These are phyloP conservation scores for Gobiocypris rarus DNA, from an alignment of 2,113 vertebrate genomes.

Conservation along the genomic window DNA sequence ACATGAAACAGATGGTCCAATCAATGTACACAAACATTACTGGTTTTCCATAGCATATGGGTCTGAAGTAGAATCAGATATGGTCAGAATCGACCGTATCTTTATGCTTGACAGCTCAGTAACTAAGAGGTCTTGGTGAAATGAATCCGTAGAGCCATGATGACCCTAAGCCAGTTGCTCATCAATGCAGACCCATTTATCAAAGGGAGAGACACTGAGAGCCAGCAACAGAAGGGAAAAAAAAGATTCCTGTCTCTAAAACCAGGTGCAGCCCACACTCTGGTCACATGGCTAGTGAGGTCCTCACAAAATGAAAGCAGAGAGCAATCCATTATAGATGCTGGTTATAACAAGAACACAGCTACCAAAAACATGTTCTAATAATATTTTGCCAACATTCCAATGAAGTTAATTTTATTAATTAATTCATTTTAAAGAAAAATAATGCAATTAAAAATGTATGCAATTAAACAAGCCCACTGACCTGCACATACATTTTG, in stretches of 20 bases:
- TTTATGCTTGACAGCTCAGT: constrained; percentile 40
- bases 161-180: constrained; percentile 52
- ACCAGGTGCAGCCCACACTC: constrained; percentile 65
- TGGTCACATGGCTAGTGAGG: constrained; percentile 68
- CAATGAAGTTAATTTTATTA: too few relatives aligned
- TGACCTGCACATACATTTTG: too few relatives aligned
- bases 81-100: constrained; percentile 1
- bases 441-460: too few relatives aligned
- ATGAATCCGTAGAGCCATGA: constrained; percentile 40
- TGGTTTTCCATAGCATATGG: constrained; percentile 34
- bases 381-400: neutral
- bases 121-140: constrained; percentile 40
- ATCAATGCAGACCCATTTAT: constrained; percentile 55
- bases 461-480: too few relatives aligned
- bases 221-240: neutral
- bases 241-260: constrained; percentile 51
- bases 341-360: neutral
- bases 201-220: constrained; percentile 31
- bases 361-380: neutral
- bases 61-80: constrained; percentile 6
- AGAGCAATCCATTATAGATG: neutral
- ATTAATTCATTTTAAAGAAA: too few relatives aligned
- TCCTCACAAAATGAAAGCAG: constrained; percentile 61
- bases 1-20: constrained; percentile 44
- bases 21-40: neutral